Conservation (phyloP, 2,113 vertebrate genomes). For the Oenanthe oenanthe region DNA sequence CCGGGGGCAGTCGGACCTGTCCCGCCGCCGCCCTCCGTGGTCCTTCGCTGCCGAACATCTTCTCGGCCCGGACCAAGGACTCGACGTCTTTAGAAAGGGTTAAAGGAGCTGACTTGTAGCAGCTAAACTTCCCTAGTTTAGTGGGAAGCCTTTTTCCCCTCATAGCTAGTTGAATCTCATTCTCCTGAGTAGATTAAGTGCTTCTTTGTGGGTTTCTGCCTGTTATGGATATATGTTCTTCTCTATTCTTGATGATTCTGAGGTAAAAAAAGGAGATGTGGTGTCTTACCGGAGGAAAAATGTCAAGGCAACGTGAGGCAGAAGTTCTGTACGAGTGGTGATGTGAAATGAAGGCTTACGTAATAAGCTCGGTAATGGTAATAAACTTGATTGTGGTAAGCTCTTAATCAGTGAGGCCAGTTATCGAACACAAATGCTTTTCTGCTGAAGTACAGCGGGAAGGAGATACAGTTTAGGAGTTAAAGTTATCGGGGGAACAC, state of each 20-base stretch:
- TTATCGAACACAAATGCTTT: not conserved
- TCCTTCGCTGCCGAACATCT: fast-evolving
- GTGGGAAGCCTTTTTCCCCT: not conserved
- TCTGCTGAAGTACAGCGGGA: not conserved
- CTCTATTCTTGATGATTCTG: not conserved
- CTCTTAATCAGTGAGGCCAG: not conserved
- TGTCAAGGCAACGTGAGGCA: not conserved
- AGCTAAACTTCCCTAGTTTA: not conserved
- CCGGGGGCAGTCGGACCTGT: not conserved
- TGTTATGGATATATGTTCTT: fast-evolving
- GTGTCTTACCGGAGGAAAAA: not conserved
- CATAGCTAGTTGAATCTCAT: fast-evolving
- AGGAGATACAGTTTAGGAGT: not conserved
- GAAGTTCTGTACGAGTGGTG: not conserved
- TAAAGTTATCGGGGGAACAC: not conserved
- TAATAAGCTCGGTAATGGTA: no score
- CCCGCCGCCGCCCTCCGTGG: not conserved
- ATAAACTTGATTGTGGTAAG: not conserved
- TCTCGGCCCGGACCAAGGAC: not conserved
- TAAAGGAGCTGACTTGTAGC: not conserved
- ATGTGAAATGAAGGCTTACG: not conserved
- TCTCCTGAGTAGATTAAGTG: fast-evolving
- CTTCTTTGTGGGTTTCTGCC: not conserved
- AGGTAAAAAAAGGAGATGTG: not conserved
- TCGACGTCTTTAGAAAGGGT: not conserved